Evolutionary conservation across 2,113 vertebrate genomes (phyloP).

Genomic region (Otolemur garnettii): DNA sequence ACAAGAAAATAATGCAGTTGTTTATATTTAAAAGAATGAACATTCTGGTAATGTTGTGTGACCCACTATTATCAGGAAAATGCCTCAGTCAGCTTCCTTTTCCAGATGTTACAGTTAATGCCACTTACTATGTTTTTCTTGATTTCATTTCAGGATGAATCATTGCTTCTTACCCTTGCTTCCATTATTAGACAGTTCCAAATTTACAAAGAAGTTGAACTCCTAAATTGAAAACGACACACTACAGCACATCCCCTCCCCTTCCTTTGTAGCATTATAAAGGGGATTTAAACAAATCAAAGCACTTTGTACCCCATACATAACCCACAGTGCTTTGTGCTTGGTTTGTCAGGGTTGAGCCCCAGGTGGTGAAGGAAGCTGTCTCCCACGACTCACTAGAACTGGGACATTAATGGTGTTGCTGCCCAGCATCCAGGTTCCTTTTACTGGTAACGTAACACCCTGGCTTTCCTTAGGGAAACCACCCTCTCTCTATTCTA

Average conservation of each 20-base stretch:
- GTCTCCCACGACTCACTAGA: background rate
- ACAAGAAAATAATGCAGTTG: background rate
- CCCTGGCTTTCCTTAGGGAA: background rate
- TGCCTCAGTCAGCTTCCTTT: background rate
- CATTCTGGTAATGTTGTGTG: background rate
- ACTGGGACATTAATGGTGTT: background rate
- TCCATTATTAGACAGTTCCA: background rate
- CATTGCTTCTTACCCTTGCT: background rate
- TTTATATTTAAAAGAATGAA: constrained; percentile 20
- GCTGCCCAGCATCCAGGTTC: background rate
- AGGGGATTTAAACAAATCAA: background rate
- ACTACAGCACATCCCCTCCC: background rate
- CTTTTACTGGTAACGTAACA: background rate
- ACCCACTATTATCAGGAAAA: background rate
- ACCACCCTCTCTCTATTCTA: background rate
- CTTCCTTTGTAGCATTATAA: background rate
- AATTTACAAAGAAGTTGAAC: constrained; percentile 26
- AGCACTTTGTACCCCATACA: background rate
- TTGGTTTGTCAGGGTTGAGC: background rate
- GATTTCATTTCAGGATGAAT: constrained; percentile 17
- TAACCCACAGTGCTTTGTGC: background rate
- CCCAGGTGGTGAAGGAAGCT: background rate
- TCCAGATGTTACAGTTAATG: background rate
- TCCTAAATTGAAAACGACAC: background rate
- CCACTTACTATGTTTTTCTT: background rate